Evolutionary conservation across 2,797 vertebrate species (phyloP).

Genomic region (Lutjanus argentimaculatus): DNA sequence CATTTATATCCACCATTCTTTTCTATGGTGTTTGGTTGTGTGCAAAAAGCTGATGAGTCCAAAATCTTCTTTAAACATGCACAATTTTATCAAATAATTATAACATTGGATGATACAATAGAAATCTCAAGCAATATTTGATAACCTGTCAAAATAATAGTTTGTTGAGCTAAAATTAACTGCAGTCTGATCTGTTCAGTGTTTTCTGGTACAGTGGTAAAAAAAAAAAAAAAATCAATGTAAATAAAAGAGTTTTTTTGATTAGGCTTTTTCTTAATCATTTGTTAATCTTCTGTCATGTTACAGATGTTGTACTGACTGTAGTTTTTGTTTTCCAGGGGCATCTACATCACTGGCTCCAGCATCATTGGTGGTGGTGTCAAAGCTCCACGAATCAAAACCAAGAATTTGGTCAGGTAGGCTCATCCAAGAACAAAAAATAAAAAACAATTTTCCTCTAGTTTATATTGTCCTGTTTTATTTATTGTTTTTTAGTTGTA

Average conservation of each 20-base stretch:
- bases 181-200: not conserved
- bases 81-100: not conserved
- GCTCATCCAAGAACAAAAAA: not conserved
- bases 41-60: no score
- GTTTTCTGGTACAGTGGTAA: not conserved
- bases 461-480: not conserved
- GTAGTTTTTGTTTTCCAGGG: slow-evolving; percentile 85
- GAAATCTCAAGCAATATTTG: not conserved
- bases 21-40: no score
- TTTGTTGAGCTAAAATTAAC: not conserved
- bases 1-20: no score
- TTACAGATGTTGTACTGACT: slow-evolving; percentile 7
- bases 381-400: slow-evolving; percentile 98
- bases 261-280: no score
- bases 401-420: slow-evolving; percentile 99
- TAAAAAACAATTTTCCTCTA: not conserved
- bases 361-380: slow-evolving; percentile 98
- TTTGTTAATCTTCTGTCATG: not conserved
- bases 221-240: no score
- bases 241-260: no score
- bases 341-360: slow-evolving; percentile 98
- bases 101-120: not conserved
- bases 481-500: no score
- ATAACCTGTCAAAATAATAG: not conserved
- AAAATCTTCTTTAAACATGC: no score